phyloP scores from a whole-genome alignment of 2,797 vertebrate species.

The Chromobotia macracanthus region DNA sequence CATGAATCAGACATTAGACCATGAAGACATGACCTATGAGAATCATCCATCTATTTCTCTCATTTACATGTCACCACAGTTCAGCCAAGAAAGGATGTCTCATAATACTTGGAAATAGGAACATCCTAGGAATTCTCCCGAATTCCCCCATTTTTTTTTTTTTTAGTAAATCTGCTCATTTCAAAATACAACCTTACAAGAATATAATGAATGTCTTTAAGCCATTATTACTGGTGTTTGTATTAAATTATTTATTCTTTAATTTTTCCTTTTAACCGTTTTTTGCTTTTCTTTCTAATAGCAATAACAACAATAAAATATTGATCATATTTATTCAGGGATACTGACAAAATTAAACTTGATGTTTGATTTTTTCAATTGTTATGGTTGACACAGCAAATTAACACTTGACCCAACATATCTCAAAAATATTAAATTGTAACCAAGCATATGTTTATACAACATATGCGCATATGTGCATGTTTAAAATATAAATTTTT shows the following conservation, averaged over 20 bases:
- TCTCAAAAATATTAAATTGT: background rate
- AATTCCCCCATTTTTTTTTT: background rate
- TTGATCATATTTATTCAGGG: constrained; percentile 50
- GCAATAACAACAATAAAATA: constrained; percentile 19
- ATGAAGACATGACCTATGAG: background rate
- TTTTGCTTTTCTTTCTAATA: background rate
- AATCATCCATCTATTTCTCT: background rate
- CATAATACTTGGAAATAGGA: background rate
- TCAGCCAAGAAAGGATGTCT: background rate
- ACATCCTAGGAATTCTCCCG: background rate
- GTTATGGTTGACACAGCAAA: background rate
- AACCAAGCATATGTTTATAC: too few species aligned
- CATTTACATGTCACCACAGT: background rate
- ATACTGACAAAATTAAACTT: constrained; percentile 17
- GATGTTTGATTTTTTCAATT: background rate
- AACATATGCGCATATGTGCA: too few species aligned
- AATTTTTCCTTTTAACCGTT: background rate
- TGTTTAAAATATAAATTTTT: too few species aligned
- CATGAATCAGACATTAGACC: background rate
- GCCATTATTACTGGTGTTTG: background rate
- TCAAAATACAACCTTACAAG: background rate
- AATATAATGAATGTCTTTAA: background rate
- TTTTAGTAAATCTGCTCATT: background rate
- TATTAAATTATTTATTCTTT: constrained; percentile 36
- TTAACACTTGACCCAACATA: constrained; percentile 1